These are phyloP conservation scores for Cyclura pinguis DNA, from an alignment of 2,797 vertebrate genomes.

Conservation along the genomic window DNA sequence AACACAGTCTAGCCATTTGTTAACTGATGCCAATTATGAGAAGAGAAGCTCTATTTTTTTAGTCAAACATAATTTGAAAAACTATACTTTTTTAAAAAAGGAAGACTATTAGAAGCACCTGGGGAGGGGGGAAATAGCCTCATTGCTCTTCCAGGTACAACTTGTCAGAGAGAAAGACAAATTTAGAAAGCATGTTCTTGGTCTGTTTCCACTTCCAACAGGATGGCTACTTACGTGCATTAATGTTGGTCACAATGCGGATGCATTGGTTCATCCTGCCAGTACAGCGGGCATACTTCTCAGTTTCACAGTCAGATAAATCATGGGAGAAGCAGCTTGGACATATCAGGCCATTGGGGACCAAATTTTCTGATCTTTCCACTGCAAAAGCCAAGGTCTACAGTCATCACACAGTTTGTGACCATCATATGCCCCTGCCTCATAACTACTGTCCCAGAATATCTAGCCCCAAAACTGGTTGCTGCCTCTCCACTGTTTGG, in stretches of 20 bases:
- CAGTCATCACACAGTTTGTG: background rate
- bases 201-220: background rate
- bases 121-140: too few species aligned
- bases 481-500: background rate
- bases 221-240: background rate
- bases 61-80: too few species aligned
- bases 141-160: background rate
- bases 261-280: background rate
- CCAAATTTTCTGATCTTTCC: background rate
- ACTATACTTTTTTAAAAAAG: too few species aligned
- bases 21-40: too few species aligned
- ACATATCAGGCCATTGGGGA: background rate
- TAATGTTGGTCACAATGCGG: fast-evolving
- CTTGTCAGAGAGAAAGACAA: background rate
- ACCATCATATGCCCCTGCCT: background rate
- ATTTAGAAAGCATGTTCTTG: background rate
- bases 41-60: too few species aligned
- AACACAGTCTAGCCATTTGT: too few species aligned
- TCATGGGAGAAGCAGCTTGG: background rate
- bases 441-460: background rate
- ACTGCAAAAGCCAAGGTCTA: background rate
- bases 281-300: background rate
- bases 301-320: background rate
- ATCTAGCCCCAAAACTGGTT: background rate
- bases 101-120: too few species aligned